Evolutionary conservation across 2,797 vertebrate species (phyloP).

Genomic region (Neopelma chrysocephalum): DNA sequence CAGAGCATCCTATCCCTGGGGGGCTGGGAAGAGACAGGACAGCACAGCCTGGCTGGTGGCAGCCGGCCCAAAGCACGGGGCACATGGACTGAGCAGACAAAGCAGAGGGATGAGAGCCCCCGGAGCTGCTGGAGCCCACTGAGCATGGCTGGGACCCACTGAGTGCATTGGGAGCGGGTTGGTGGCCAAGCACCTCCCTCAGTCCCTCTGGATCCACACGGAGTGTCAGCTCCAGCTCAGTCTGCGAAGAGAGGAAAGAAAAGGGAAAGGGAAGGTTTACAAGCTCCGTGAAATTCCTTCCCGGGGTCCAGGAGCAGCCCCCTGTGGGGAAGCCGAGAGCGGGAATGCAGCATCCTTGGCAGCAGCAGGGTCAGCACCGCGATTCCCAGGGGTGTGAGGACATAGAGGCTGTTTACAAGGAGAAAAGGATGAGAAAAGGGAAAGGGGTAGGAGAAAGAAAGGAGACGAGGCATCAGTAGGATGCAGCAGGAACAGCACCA

Average conservation of each 20-base stretch:
- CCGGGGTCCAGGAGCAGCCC: neutral
- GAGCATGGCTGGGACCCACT: rapidly evolving
- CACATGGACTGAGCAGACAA: neutral
- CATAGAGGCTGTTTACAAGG: neutral
- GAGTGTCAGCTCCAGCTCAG: neutral
- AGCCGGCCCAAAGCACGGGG: neutral
- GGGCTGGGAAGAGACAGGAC: neutral
- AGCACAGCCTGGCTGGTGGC: neutral
- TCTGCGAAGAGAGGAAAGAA: neutral
- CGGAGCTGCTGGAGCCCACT: neutral
- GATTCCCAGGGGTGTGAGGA: neutral
- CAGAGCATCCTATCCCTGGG: neutral
- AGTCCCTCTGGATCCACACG: rapidly evolving
- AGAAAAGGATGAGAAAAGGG: neutral
- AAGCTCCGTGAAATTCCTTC: neutral
- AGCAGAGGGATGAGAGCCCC: neutral
- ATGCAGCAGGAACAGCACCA: neutral
- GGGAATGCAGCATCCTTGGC: rapidly evolving
- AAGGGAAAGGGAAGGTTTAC: neutral
- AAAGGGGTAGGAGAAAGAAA: neutral
- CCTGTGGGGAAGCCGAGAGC: neutral
- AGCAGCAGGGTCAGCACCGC: rapidly evolving
- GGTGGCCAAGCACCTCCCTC: neutral
- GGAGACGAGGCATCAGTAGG: neutral
- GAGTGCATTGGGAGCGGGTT: neutral